These are phyloP conservation scores for Tokudaia muenninki DNA, from an alignment of 2,797 vertebrate species.

Conservation along the genomic window DNA sequence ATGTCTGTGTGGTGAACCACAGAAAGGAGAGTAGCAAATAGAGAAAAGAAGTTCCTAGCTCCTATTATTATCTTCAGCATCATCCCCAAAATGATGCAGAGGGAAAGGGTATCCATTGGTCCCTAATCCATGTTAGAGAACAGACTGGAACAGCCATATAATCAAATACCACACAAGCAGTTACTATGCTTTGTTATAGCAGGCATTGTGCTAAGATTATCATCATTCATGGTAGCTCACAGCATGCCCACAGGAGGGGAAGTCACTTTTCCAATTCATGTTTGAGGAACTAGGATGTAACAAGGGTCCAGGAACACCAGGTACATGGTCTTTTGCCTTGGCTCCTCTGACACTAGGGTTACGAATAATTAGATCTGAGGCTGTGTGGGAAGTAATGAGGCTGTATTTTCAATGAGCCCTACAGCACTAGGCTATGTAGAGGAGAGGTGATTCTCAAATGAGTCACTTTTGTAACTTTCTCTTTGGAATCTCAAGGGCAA, in stretches of 20 bases:
- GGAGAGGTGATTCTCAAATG: background rate
- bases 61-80: background rate
- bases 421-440: background rate
- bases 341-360: background rate
- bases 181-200: background rate
- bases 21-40: background rate
- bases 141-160: rapidly evolving
- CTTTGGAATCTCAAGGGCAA: slow-evolving; percentile 16
- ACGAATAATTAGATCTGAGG: background rate
- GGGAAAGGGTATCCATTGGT: background rate
- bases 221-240: background rate
- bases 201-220: background rate
- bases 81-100: background rate
- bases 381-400: background rate
- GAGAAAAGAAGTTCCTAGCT: background rate
- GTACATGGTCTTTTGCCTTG: background rate
- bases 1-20: background rate
- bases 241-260: background rate
- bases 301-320: background rate
- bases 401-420: background rate
- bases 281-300: background rate
- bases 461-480: background rate
- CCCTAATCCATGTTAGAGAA: background rate
- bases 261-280: background rate
- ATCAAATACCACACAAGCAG: rapidly evolving